Base-by-base conservation (phyloP, 2,797 vertebrate species). In the Clarias pachynema region DNA sequence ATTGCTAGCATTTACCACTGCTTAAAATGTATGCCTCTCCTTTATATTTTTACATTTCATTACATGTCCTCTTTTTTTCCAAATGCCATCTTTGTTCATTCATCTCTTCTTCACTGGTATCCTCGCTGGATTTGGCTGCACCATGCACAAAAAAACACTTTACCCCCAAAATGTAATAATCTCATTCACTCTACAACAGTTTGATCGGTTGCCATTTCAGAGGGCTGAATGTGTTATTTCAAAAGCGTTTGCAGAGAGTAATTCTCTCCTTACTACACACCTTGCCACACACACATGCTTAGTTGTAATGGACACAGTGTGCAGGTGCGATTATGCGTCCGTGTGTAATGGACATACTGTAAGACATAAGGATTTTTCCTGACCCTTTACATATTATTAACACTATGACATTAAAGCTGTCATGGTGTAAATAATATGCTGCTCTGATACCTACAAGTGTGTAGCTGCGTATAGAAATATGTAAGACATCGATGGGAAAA, bases 281-380 rank as follows among this genome's bases (percentile, higher is more conserved):
- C n/a, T n/a, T n/a, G n/a, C n/a, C n/a, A n/a, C 22, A 79, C 6
- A 79, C 29, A 65, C n/a, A 44, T 78, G 57, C 57, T 34, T 60
- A n/a, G 75, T 24, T 60, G 56, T 78, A 56, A 18, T 78, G 56
- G 22, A 34, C 60, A 31, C 26, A 15, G 9, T 31, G 31, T 59
- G 9, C 15, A n/a, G 37, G 53, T 60, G 4, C 22, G 40, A 37
- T 22, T 62, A 59, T 79, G 31, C 40, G 12, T 40, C 62, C 20
- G 10, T 44, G 29, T 53, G 40, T 44, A 53, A 63, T 10, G 9
- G n/a, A 53, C n/a, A 79, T 63, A 7, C 40, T 44, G 40, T 44
- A 7, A 79, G 60, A 79, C 63, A 79, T 79, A 63, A 40, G 34
- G 14, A 62, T 65, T 80, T 66, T n/a, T 53, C 15, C 16, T 29